Percentiles rank a stretch among this genome's conserved stretches.
These are phyloP conservation scores for Ispidina lecontei DNA, from an alignment of 2,797 vertebrate genomes.

Conservation along the genomic window DNA sequence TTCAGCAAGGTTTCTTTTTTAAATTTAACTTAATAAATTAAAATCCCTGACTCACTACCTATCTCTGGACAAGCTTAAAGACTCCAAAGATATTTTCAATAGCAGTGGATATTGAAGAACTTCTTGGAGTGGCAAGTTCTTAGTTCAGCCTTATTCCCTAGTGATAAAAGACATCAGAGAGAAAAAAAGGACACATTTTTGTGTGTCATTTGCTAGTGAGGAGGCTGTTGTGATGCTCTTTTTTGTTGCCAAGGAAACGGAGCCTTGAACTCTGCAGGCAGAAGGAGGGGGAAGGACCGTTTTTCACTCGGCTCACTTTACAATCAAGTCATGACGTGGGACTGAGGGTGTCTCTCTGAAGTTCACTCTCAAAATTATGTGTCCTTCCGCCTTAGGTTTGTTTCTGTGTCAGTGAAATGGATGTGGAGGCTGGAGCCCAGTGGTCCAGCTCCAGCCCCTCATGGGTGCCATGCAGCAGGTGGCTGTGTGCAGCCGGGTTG, in stretches of 20 bases:
- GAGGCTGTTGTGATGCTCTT: constrained; percentile 63
- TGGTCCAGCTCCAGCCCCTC: neutral
- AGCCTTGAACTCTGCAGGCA: constrained; percentile 30
- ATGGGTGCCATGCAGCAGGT: neutral
- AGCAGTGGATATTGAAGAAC: neutral
- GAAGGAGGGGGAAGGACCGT: neutral
- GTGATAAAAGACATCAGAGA: neutral
- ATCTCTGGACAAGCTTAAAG: neutral
- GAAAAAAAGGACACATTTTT: neutral
- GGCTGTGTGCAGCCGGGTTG: neutral
- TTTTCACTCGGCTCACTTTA: neutral
- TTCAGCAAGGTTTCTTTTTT: constrained; percentile 28
- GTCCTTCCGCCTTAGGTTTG: neutral
- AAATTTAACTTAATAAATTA: constrained; percentile 38
- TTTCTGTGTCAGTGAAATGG: neutral
- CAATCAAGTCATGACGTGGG: neutral
- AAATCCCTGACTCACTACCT: neutral
- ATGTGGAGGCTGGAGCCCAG: neutral
- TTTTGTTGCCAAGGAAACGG: constrained; percentile 51
- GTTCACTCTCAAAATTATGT: neutral
- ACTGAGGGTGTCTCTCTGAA: neutral
- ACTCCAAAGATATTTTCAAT: constrained; percentile 18
- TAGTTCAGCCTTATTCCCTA: constrained; percentile 17
- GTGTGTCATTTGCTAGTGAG: neutral
- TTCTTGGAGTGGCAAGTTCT: constrained; percentile 35